Evolutionary conservation across 2,888 invertebrate genomes (phyloP).

Genomic region (Caenorhabditis sp.): DNA sequence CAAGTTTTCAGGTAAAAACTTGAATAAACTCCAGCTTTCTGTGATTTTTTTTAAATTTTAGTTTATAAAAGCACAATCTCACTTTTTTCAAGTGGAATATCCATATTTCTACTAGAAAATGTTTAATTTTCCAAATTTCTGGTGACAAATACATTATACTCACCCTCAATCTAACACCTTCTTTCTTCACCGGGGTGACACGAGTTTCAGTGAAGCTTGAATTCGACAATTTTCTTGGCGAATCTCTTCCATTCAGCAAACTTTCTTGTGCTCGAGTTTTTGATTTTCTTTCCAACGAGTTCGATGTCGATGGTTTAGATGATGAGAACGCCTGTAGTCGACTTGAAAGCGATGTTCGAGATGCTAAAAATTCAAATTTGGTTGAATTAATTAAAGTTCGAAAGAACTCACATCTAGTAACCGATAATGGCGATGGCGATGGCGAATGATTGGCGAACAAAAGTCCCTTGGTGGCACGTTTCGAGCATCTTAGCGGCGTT

Average conservation of each 20-base stretch:
- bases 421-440: constrained; percentile 1
- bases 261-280: not conserved
- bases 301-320: not conserved
- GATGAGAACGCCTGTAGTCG: not conserved
- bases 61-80: no score
- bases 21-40: no score
- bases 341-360: not conserved
- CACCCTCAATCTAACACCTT: not conserved
- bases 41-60: no score
- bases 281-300: not conserved
- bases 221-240: not conserved
- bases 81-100: no score
- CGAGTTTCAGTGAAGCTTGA: not conserved
- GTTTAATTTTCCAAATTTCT: no score
- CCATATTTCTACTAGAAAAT: no score
- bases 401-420: constrained; percentile 1
- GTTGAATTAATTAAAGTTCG: no score
- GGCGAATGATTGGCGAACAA: constrained; percentile 25
- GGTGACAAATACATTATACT: no score
- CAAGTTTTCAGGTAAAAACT: no score
- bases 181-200: not conserved
- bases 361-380: not conserved
- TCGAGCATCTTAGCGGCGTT: constrained; percentile 19
- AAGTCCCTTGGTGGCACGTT: constrained; percentile 16
- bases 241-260: not conserved